Evolutionary conservation across 2,888 invertebrate genomes (phyloP).

Genomic region (Noctua comes): DNA sequence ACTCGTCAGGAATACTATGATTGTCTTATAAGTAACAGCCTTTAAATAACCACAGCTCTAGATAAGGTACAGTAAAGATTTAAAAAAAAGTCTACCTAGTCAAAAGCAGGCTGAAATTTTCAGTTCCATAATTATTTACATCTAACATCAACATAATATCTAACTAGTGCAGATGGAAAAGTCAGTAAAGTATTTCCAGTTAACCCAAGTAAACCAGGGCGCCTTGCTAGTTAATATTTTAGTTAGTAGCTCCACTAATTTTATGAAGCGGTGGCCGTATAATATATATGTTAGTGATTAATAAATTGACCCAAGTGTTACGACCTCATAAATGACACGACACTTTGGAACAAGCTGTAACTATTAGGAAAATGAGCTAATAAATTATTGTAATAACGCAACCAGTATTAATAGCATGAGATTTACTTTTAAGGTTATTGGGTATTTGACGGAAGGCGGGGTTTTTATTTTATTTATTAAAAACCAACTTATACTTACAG

Average conservation of each 20-base stretch:
- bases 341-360: slow-evolving; percentile 35
- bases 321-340: slow-evolving; percentile 48
- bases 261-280: slow-evolving; percentile 40
- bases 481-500: too few species aligned
- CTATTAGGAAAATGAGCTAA: slow-evolving; percentile 47
- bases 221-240: slow-evolving; percentile 46
- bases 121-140: not conserved
- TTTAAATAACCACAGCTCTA: not conserved
- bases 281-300: slow-evolving; percentile 38
- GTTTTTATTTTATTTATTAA: too few species aligned
- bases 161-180: slow-evolving; percentile 2
- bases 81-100: not conserved
- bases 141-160: too few species aligned
- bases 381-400: slow-evolving; percentile 34
- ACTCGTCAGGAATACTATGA: not conserved
- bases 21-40: not conserved
- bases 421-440: slow-evolving; percentile 33
- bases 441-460: not conserved
- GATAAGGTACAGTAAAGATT: not conserved
- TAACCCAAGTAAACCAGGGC: slow-evolving; percentile 42
- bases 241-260: slow-evolving; percentile 49
- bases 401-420: slow-evolving; percentile 13
- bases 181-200: slow-evolving; percentile 29
- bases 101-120: not conserved
- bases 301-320: slow-evolving; percentile 48